A percentile compares a stretch with the other conserved stretches of the same genome.
Evolutionary conservation across 1,140 invertebrate genomes (phyloP).

Genomic region (Telenomus remus): DNA sequence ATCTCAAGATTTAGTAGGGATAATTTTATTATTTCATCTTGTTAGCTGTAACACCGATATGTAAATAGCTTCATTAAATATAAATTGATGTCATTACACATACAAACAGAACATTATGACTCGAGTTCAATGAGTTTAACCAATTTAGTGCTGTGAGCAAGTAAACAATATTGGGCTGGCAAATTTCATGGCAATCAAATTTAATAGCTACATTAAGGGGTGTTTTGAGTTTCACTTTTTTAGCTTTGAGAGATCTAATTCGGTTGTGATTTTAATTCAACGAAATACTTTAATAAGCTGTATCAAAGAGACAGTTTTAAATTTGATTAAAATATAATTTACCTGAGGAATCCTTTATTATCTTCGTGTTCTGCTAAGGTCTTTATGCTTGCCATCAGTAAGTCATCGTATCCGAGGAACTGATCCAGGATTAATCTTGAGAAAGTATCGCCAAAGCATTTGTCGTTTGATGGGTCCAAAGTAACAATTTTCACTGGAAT

Average conservation of each 20-base stretch:
- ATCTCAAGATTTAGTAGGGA: not conserved
- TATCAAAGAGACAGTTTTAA: not conserved
- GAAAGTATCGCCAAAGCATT: slow-evolving; percentile 95
- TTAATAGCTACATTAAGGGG: too few relatives aligned
- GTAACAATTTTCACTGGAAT: slow-evolving; percentile 95
- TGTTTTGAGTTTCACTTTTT: too few relatives aligned
- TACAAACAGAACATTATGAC: not conserved
- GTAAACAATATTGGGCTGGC: too few relatives aligned
- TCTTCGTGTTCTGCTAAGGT: slow-evolving; percentile 95
- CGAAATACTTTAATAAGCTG: too few relatives aligned
- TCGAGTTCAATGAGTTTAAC: not conserved
- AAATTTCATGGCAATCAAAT: too few relatives aligned
- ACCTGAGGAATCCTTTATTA: slow-evolving; percentile 95
- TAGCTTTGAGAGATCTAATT: too few relatives aligned
- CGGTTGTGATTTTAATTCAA: too few relatives aligned
- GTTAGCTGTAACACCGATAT: slow-evolving; percentile 2
- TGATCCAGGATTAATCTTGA: slow-evolving; percentile 93
- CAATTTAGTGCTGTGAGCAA: not conserved
- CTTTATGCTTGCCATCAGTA: slow-evolving; percentile 97
- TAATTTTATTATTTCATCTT: not conserved
- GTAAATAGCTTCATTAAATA: slow-evolving; percentile 10
- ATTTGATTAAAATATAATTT: slow-evolving; percentile 27
- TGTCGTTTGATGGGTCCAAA: slow-evolving; percentile 90
- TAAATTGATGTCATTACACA: slow-evolving; percentile 6
- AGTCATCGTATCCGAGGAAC: slow-evolving; percentile 96